phyloP scores from a whole-genome alignment of 1,140 invertebrate genomes.

The Drosophila eugracilis region DNA sequence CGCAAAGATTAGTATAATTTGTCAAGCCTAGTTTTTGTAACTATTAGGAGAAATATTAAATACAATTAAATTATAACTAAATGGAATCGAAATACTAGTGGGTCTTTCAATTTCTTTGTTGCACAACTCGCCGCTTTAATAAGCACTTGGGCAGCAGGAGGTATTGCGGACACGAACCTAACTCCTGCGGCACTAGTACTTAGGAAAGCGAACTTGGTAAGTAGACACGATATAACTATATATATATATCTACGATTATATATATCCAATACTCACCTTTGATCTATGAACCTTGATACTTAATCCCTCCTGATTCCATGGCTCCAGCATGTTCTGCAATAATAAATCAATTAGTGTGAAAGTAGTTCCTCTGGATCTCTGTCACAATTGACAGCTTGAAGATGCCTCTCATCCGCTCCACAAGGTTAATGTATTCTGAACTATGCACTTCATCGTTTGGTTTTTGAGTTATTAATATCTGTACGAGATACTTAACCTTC shows the following conservation, averaged over 20 bases:
- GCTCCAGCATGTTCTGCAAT: slow-evolving; percentile 26
- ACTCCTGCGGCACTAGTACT: slow-evolving; percentile 85
- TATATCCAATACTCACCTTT: slow-evolving; percentile 30
- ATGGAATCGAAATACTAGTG: slow-evolving; percentile 31
- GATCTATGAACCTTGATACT: too few species aligned
- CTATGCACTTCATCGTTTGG: slow-evolving; percentile 62
- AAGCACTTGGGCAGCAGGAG: slow-evolving; percentile 85
- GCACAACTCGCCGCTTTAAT: slow-evolving; percentile 80
- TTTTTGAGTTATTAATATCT: slow-evolving; percentile 66
- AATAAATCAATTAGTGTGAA: slow-evolving; percentile 17
- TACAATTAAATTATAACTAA: slow-evolving; percentile 72
- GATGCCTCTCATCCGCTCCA: slow-evolving; percentile 33
- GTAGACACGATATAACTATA: slow-evolving; percentile 13
- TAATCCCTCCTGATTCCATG: background rate
- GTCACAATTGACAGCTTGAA: slow-evolving; percentile 54
- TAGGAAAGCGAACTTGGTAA: slow-evolving; percentile 79
- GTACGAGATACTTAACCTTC: slow-evolving; percentile 61
- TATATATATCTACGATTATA: background rate
- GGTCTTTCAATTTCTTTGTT: slow-evolving; percentile 31
- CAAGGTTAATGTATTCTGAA: slow-evolving; percentile 59
- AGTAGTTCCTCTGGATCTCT: slow-evolving; percentile 22
- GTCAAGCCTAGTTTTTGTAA: slow-evolving; percentile 75
- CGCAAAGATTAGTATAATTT: slow-evolving; percentile 81
- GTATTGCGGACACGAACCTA: slow-evolving; percentile 76
- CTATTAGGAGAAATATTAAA: slow-evolving; percentile 74